Base-by-base conservation (phyloP, 2,797 vertebrate species). In the Chloroceryle amazona region DNA sequence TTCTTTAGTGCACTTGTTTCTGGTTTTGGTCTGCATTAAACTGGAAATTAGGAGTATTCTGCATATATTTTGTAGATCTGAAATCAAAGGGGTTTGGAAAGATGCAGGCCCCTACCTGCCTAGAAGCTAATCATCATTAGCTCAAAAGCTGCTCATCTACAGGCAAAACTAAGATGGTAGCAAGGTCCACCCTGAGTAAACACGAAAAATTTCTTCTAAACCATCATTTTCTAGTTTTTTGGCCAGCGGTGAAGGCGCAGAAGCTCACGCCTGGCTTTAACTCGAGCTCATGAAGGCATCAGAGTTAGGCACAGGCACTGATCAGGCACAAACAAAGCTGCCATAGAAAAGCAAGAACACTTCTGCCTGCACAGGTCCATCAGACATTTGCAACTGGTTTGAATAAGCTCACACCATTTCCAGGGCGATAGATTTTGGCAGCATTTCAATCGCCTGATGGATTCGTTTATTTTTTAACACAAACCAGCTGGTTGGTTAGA, bases 401-500 rank as follows among this genome's bases (percentile, higher is more conserved):
- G n/a, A 71, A n/a, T 39, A 41, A 86, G 58, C 39, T 68, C 1
- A 9, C 0, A 15, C 44, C 47, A 4, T 92, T 90, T 84, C 72
- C 82, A 89, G 87, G 72, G 54, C 75, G 10, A 16, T 44, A 29
- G 90, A 12, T 68, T 70, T 61, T 93, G 94, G 85, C 82, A 75
- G 70, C 42, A 16, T 84, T 94, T 93, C 89, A 90, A 3, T 65
- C 1, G 3, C 73, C 73, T 63, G 25, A 35, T 84, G 80, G 81
- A 75, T 86, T 72, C 72, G 60, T 93, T 87, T 92, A 33, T 87
- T 90, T 93, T 86, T 92, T 92, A 95, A 95, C 73, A 0, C 17
- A 66, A 95, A 93, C 62, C 93, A 84, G 95, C 82, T 91, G 87
- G 51, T 91, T 81, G 29, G 74, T 82, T 37, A 55, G 72, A 86